phyloP scores from a whole-genome alignment of 2,888 invertebrate species.

The Scelioninae gen. 2 region DNA sequence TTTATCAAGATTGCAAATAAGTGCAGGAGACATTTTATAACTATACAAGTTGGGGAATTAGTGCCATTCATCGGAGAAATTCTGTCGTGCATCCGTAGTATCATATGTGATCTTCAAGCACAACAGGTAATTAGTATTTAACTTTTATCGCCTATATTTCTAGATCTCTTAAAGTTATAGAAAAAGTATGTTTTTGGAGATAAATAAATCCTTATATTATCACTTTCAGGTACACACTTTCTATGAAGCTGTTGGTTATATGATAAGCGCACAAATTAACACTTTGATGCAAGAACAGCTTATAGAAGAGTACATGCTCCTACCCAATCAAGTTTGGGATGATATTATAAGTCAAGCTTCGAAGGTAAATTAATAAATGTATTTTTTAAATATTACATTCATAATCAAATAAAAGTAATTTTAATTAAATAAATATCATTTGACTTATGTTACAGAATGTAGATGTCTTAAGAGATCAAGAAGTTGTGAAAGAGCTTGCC shows the following conservation, averaged over 20 bases:
- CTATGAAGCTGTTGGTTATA: constrained; percentile 99
- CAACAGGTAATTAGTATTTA: constrained; percentile 93
- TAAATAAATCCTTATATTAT: too few relatives aligned
- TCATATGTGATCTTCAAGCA: constrained; percentile 98
- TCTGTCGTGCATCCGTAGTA: constrained; percentile 94
- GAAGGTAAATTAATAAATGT: constrained; percentile 76
- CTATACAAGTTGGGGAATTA: constrained; percentile 95
- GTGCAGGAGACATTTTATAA: constrained; percentile 98
- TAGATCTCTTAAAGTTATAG: constrained; percentile 9
- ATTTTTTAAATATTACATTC: background rate
- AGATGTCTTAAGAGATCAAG: constrained; percentile 95
- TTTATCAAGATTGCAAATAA: constrained; percentile 99
- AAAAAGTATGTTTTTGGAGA: constrained; percentile 30
- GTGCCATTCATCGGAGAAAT: constrained; percentile 99
- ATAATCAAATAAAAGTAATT: background rate
- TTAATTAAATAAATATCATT: background rate
- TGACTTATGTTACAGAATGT: constrained; percentile 81
- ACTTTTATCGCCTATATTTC: too few relatives aligned
- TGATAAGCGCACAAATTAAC: constrained; percentile 98
- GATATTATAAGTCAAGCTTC: constrained; percentile 98
- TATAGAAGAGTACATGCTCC: constrained; percentile 97
- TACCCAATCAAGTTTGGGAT: constrained; percentile 99
- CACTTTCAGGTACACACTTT: constrained; percentile 88
- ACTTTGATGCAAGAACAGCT: constrained; percentile 92
- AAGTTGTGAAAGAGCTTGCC: constrained; percentile 96